Percentiles rank a stretch among this genome's conserved stretches.
Evolutionary conservation across 2,113 vertebrate genomes (phyloP).

Genomic region (Rutilus rutilus): DNA sequence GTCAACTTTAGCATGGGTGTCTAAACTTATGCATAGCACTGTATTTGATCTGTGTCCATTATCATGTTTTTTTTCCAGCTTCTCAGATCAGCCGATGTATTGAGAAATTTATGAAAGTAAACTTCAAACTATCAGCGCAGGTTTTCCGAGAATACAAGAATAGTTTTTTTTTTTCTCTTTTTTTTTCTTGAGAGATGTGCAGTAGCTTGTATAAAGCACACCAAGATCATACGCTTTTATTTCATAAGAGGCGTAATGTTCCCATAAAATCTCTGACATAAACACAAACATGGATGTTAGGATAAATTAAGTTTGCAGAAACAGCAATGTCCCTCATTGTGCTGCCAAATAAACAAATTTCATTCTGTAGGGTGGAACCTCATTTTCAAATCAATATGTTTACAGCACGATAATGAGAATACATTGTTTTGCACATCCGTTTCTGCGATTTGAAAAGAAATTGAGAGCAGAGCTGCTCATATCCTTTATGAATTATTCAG

Average conservation of each 20-base stretch:
- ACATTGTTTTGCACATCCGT: neutral
- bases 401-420: neutral
- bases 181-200: neutral
- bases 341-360: conserved; percentile 7
- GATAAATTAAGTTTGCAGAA: neutral
- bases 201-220: conserved; percentile 12
- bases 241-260: conserved; percentile 16
- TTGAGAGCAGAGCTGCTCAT: neutral
- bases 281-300: conserved; percentile 16
- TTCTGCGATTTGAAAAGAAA: neutral
- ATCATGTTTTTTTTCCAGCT: neutral
- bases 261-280: neutral
- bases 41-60: neutral
- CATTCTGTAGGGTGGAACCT: neutral
- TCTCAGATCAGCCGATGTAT: neutral
- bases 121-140: neutral
- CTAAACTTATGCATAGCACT: no score
- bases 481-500: conserved; percentile 36
- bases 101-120: conserved; percentile 6
- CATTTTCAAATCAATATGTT: conserved; percentile 6
- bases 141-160: neutral
- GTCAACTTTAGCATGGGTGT: no score
- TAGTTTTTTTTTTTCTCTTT: neutral
- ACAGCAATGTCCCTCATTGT: neutral
- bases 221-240: conserved; percentile 22